Conservation (phyloP, 1,140 invertebrate genomes). For the Pentalonia nigronervosa region DNA sequence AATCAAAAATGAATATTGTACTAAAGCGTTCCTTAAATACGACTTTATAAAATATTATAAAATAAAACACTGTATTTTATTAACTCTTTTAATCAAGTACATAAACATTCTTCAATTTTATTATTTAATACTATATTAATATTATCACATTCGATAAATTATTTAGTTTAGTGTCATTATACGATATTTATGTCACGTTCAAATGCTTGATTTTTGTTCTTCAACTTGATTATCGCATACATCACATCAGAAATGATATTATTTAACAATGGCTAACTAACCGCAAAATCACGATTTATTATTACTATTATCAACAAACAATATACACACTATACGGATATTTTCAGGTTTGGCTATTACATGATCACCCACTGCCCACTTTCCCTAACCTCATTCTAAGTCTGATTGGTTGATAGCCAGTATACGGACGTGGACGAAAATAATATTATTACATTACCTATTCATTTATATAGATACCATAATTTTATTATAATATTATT, state of each 20-base stretch:
- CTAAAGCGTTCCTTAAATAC: not conserved
- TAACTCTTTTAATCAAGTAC: not conserved
- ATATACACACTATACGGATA: slow-evolving; percentile 48
- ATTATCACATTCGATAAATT: not conserved
- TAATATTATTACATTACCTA: slow-evolving; percentile 41
- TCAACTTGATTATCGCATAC: not conserved
- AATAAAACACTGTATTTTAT: not conserved
- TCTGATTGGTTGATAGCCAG: slow-evolving; percentile 24
- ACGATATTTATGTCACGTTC: not conserved
- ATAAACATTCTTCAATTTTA: not conserved
- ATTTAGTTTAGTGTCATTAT: not conserved
- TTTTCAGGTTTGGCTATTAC: slow-evolving; percentile 57
- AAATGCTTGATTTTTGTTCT: not conserved
- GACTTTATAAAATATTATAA: not conserved
- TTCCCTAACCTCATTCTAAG: slow-evolving; percentile 56
- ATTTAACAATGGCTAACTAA: slow-evolving; percentile 32
- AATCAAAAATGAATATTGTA: not conserved
- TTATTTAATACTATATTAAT: not conserved
- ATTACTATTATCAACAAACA: slow-evolving; percentile 38
- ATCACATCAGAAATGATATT: not conserved
- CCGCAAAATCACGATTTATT: slow-evolving; percentile 54
- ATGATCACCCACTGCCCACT: slow-evolving; percentile 57
- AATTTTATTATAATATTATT: not conserved
- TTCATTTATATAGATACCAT: not conserved
- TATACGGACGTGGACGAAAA: not conserved